A percentile compares a stretch with the other conserved stretches of the same genome.
Evolutionary conservation across 1,140 invertebrate species (phyloP).

Genomic region (Aphelinus certus): DNA sequence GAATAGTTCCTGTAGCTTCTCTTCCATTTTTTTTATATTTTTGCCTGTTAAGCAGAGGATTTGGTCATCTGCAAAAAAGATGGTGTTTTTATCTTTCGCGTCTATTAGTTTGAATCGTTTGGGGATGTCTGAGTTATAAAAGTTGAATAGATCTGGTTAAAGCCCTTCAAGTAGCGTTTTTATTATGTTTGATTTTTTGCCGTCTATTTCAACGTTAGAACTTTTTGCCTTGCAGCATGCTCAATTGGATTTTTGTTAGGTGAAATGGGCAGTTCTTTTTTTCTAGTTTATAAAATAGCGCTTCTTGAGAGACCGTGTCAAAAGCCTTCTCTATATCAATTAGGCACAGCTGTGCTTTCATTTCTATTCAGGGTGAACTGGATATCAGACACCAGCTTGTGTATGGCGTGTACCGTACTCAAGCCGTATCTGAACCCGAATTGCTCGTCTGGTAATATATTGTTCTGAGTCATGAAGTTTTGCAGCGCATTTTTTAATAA

Average conservation of each 20-base stretch:
- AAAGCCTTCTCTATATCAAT: slow-evolving; percentile 10
- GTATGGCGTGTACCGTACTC: background rate
- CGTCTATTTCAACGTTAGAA: background rate
- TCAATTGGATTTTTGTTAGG: background rate
- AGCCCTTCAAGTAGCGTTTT: background rate
- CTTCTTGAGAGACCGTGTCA: background rate
- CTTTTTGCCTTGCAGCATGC: background rate
- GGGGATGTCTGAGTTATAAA: slow-evolving; percentile 15
- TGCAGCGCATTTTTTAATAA: slow-evolving; percentile 17
- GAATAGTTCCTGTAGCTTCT: background rate
- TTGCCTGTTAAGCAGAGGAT: slow-evolving; percentile 31
- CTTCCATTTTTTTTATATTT: slow-evolving; percentile 5
- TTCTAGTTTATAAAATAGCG: background rate
- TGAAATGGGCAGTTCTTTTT: background rate
- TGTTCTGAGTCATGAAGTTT: background rate
- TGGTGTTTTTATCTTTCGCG: background rate
- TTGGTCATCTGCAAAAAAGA: slow-evolving; percentile 41
- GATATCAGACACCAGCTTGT: slow-evolving; percentile 33
- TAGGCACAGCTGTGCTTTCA: background rate
- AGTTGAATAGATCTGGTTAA: slow-evolving; percentile 38
- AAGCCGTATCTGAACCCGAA: background rate
- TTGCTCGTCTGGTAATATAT: background rate
- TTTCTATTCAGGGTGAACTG: background rate
- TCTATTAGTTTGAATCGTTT: background rate
- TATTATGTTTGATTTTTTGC: background rate